A percentile compares a stretch with the other conserved stretches of the same genome.
phyloP scores from a whole-genome alignment of 2,888 invertebrate species.

The Gandaritis pyraliata region DNA sequence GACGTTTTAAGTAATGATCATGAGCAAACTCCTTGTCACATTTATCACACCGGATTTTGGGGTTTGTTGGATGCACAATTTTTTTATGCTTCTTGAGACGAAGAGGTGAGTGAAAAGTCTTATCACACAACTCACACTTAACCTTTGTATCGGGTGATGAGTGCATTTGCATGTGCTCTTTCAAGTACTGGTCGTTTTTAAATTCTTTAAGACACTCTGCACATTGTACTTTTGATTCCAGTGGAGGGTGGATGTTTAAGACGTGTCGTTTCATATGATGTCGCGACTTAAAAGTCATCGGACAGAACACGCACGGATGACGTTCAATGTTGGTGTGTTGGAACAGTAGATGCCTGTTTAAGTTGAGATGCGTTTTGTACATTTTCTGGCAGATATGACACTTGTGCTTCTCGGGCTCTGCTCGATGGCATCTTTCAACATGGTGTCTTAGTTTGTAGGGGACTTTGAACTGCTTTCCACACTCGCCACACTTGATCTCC shows the following conservation, averaged over 20 bases:
- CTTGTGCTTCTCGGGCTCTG: slow-evolving; percentile 67
- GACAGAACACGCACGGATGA: slow-evolving; percentile 75
- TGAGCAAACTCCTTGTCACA: slow-evolving; percentile 78
- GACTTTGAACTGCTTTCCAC: slow-evolving; percentile 70
- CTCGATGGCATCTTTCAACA: slow-evolving; percentile 64
- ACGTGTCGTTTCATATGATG: slow-evolving; percentile 80
- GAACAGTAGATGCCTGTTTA: slow-evolving; percentile 70
- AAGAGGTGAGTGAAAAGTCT: slow-evolving; percentile 71
- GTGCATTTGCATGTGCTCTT: slow-evolving; percentile 79
- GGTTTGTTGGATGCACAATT: slow-evolving; percentile 74
- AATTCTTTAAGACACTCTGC: slow-evolving; percentile 77
- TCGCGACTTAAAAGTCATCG: slow-evolving; percentile 75
- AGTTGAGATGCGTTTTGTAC: slow-evolving; percentile 70
- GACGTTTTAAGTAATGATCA: slow-evolving; percentile 70
- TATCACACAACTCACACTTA: slow-evolving; percentile 75
- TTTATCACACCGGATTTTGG: slow-evolving; percentile 72
- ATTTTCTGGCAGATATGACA: slow-evolving; percentile 72
- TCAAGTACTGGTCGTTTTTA: slow-evolving; percentile 77
- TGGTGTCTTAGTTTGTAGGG: slow-evolving; percentile 75
- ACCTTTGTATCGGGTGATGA: slow-evolving; percentile 72
- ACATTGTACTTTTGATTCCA: slow-evolving; percentile 76
- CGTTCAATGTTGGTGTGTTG: slow-evolving; percentile 71
- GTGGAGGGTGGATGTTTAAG: slow-evolving; percentile 74
- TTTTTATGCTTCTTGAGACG: slow-evolving; percentile 78
- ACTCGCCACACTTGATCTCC: slow-evolving; percentile 72